Percentiles rank a stretch among this genome's conserved stretches.
Evolutionary conservation across 2,113 vertebrate genomes (phyloP).

Genomic region (Cebidichthys violaceus): DNA sequence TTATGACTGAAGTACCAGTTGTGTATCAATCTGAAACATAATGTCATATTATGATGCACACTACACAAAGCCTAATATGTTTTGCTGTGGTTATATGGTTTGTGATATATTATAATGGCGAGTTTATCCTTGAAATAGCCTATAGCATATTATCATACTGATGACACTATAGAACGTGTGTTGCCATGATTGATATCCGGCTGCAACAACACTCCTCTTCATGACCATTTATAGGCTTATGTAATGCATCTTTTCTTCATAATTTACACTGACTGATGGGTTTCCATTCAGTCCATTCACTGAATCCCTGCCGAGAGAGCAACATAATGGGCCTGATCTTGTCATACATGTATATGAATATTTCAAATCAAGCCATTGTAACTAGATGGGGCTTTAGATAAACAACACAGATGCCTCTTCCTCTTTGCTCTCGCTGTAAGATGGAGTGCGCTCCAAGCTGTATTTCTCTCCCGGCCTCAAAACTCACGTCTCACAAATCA

Average conservation of each 20-base stretch:
- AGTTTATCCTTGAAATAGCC: slow-evolving; percentile 80
- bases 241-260: slow-evolving; percentile 79
- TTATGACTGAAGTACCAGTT: slow-evolving; percentile 45
- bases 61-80: slow-evolving; percentile 67
- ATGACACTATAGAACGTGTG: slow-evolving; percentile 67
- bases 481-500: slow-evolving; percentile 77
- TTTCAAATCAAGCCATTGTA: slow-evolving; percentile 79
- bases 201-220: slow-evolving; percentile 74
- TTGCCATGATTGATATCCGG: slow-evolving; percentile 69
- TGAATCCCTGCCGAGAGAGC: slow-evolving; percentile 69
- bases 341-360: slow-evolving; percentile 83
- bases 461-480: slow-evolving; percentile 73
- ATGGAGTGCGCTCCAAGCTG: slow-evolving; percentile 70
- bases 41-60: slow-evolving; percentile 64
- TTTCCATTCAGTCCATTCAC: slow-evolving; percentile 72
- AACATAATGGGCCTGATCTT: slow-evolving; percentile 79
- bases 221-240: slow-evolving; percentile 77
- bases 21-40: slow-evolving; percentile 57
- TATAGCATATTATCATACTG: slow-evolving; percentile 76
- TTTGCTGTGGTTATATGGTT: slow-evolving; percentile 68
- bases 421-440: slow-evolving; percentile 60
- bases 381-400: slow-evolving; percentile 74
- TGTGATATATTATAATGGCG: slow-evolving; percentile 77
- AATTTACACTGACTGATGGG: slow-evolving; percentile 79
- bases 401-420: slow-evolving; percentile 78